These are phyloP conservation scores for Allygus modestus DNA, from an alignment of 2,888 invertebrate genomes.

Conservation along the genomic window DNA sequence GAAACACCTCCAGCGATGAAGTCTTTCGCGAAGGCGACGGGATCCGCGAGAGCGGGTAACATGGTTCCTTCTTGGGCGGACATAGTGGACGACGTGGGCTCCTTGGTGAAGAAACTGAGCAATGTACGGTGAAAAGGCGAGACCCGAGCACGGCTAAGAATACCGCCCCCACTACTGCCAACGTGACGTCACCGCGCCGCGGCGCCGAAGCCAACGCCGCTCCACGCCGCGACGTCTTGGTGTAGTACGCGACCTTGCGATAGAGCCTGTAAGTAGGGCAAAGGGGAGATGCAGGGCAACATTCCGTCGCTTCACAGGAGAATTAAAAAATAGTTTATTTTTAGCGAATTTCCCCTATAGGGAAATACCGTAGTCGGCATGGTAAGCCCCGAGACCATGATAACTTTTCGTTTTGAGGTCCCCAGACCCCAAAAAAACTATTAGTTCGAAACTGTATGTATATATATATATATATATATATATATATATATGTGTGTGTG, in stretches of 20 bases:
- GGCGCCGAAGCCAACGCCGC: not conserved
- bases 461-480: too few species aligned
- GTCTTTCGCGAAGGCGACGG: constrained; percentile 92
- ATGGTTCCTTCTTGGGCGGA: constrained; percentile 67
- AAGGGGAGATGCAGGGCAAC: too few species aligned
- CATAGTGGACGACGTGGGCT: constrained; percentile 26
- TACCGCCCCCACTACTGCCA: constrained; percentile 21
- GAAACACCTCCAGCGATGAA: constrained; percentile 95
- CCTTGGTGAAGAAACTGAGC: constrained; percentile 60
- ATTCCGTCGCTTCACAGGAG: too few species aligned
- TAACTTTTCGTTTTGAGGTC: too few species aligned
- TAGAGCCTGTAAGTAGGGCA: too few species aligned
- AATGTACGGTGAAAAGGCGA: constrained; percentile 52
- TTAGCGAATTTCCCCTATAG: too few species aligned
- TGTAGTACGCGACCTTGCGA: not conserved
- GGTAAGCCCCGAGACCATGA: too few species aligned
- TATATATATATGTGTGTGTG: too few species aligned
- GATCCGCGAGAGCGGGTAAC: constrained; percentile 81
- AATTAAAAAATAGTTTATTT: too few species aligned
- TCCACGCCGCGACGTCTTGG: constrained; percentile 2
- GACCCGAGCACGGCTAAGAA: constrained; percentile 59
- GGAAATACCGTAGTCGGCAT: too few species aligned
- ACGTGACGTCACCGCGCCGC: constrained; percentile 8
- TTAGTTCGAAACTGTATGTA: too few species aligned
- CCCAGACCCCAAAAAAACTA: too few species aligned